These are phyloP conservation scores for Sebastiscus tertius DNA, from an alignment of 2,797 vertebrate species.

Conservation along the genomic window DNA sequence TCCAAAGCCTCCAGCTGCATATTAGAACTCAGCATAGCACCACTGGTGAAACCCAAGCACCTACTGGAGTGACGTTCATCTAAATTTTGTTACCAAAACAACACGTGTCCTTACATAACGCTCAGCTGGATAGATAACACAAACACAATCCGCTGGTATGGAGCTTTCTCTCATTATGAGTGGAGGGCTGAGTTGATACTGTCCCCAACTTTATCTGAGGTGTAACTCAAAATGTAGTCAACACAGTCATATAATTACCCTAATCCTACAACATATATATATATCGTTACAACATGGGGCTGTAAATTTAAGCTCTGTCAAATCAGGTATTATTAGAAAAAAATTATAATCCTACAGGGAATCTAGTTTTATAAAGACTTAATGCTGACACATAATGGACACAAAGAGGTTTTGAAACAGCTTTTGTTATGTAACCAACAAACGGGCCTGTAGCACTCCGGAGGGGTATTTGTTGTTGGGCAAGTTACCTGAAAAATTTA, in stretches of 20 bases:
- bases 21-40: conserved; percentile 33
- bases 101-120: conserved; percentile 41
- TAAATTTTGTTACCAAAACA: conserved; percentile 41
- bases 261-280: background rate
- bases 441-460: background rate
- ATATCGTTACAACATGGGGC: background rate
- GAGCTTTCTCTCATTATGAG: conserved; percentile 4
- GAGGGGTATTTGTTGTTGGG: no score
- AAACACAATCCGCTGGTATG: background rate
- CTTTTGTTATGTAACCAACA: background rate
- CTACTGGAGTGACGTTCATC: background rate
- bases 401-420: background rate
- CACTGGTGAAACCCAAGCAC: conserved; percentile 10
- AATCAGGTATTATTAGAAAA: background rate
- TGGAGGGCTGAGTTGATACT: background rate
- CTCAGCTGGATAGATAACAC: conserved; percentile 23
- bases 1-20: conserved; percentile 37
- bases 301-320: background rate
- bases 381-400: background rate
- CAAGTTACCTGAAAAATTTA: background rate
- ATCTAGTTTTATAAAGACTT: background rate
- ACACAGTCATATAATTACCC: background rate
- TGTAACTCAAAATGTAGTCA: background rate
- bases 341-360: background rate
- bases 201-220: background rate